These are phyloP conservation scores for Scaptomyza pallida DNA, from an alignment of 1,140 invertebrate genomes.

Conservation along the genomic window DNA sequence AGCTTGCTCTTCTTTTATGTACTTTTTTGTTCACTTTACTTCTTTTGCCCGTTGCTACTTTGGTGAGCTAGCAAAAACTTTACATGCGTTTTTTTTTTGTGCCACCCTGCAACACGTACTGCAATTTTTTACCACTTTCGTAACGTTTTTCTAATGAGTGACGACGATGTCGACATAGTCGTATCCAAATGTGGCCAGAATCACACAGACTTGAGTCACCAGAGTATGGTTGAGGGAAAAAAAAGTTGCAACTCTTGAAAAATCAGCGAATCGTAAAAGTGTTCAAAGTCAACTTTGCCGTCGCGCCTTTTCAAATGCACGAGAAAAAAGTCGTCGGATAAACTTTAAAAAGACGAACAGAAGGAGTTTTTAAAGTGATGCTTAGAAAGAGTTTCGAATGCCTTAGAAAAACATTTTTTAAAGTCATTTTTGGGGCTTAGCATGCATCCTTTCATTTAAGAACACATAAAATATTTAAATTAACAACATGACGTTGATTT, in stretches of 20 bases:
- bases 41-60: slow-evolving; percentile 11
- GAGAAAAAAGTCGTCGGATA: slow-evolving; percentile 7
- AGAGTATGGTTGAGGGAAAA: slow-evolving; percentile 25
- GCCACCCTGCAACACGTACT: slow-evolving; percentile 67
- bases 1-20: slow-evolving; percentile 18
- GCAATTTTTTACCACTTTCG: slow-evolving; percentile 72
- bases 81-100: slow-evolving; percentile 29
- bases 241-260: slow-evolving; percentile 70
- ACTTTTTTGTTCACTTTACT: slow-evolving; percentile 41
- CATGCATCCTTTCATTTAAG: too few species aligned
- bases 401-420: too few species aligned
- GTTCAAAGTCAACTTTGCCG: slow-evolving; percentile 80
- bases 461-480: too few species aligned
- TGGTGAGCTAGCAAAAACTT: slow-evolving; percentile 12
- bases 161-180: slow-evolving; percentile 59
- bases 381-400: neutral
- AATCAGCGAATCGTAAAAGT: slow-evolving; percentile 83
- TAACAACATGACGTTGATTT: too few species aligned
- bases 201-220: slow-evolving; percentile 7
- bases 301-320: slow-evolving; percentile 4
- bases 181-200: slow-evolving; percentile 70
- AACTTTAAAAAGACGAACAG: slow-evolving; percentile 11
- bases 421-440: too few species aligned
- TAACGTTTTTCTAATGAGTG: slow-evolving; percentile 81
- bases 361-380: slow-evolving; percentile 4